Percentiles rank a stretch among this genome's conserved stretches.
These are phyloP conservation scores for Anthophora plumipes DNA, from an alignment of 2,888 invertebrate species.

Conservation along the genomic window DNA sequence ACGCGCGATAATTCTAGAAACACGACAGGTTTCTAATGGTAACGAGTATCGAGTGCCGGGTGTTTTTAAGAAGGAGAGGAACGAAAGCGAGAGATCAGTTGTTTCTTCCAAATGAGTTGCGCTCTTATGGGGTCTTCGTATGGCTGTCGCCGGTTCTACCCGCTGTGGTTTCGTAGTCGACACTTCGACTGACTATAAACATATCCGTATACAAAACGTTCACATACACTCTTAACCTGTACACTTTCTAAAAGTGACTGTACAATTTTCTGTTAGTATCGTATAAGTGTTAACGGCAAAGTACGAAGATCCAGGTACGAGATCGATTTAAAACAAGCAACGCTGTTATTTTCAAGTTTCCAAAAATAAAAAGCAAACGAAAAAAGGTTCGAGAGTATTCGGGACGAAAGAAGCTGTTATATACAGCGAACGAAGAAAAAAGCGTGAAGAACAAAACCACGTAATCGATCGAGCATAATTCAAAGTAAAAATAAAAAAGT, in stretches of 20 bases:
- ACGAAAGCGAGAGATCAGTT: slow-evolving; percentile 34
- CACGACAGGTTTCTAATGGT: background rate
- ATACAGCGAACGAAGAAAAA: background rate
- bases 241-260: background rate
- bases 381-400: slow-evolving; percentile 26
- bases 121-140: slow-evolving; percentile 58
- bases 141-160: slow-evolving; percentile 28
- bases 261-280: background rate
- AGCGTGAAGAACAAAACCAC: too few species aligned
- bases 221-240: slow-evolving; percentile 5
- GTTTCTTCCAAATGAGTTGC: slow-evolving; percentile 65
- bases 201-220: slow-evolving; percentile 13
- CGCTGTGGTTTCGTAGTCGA: background rate
- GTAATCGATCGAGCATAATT: background rate
- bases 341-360: slow-evolving; percentile 32
- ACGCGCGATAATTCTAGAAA: too few species aligned
- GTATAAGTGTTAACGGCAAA: background rate
- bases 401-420: background rate
- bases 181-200: slow-evolving; percentile 23
- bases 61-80: background rate
- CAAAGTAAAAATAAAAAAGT: background rate
- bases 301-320: slow-evolving; percentile 49
- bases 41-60: slow-evolving; percentile 18
- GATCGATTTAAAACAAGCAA: slow-evolving; percentile 21
- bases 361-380: background rate